Percentiles rank a stretch among this genome's conserved stretches.
phyloP scores from a whole-genome alignment of 2,888 invertebrate genomes.

The Amblyjoppa fuscipennis region DNA sequence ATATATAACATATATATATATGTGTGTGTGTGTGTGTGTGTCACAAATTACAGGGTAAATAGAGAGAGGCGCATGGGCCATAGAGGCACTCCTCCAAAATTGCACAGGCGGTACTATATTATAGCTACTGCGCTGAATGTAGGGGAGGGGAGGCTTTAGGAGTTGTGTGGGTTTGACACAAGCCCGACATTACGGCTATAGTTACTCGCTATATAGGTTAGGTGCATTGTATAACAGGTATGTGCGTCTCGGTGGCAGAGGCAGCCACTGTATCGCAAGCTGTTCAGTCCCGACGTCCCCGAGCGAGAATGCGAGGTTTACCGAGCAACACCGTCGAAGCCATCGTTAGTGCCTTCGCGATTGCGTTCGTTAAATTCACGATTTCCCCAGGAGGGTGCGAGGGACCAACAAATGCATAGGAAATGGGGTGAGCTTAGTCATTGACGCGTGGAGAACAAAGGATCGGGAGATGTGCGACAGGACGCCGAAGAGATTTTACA shows the following conservation, averaged over 20 bases:
- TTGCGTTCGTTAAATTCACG: conserved; percentile 49
- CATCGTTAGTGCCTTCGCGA: conserved; percentile 52
- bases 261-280: neutral
- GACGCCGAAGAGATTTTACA: conserved; percentile 16
- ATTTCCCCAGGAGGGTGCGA: conserved; percentile 22
- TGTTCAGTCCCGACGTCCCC: neutral
- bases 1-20: neutral
- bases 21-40: neutral
- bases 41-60: conserved; percentile 57
- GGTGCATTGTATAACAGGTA: neutral
- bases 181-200: conserved; percentile 50
- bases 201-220: conserved; percentile 14
- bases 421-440: conserved; percentile 26
- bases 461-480: conserved; percentile 1
- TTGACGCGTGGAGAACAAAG: neutral
- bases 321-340: conserved; percentile 12
- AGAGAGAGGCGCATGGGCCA: conserved; percentile 36
- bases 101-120: conserved; percentile 54
- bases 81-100: conserved; percentile 42
- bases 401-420: conserved; percentile 18
- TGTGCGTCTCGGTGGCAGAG: neutral
- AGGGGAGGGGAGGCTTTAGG: conserved; percentile 21
- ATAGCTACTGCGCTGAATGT: conserved; percentile 49
- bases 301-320: conserved; percentile 20
- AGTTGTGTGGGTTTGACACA: conserved; percentile 40